Evolutionary conservation across 2,888 invertebrate species (phyloP).

Genomic region (Parnassius glacialis): DNA sequence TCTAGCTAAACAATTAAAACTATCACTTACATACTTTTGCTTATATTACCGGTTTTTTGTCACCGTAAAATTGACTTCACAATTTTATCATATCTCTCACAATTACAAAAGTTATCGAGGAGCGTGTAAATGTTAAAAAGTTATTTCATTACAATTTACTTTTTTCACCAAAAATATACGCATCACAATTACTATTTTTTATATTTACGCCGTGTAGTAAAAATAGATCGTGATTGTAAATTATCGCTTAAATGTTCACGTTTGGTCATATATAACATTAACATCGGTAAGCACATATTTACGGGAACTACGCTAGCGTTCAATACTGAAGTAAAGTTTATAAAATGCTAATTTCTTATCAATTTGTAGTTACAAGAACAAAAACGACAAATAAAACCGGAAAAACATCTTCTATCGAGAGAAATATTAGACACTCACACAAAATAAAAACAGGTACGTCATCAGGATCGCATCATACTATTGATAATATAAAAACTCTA

Average conservation of each 20-base stretch:
- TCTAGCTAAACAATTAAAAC: conserved; percentile 36
- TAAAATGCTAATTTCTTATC: conserved; percentile 25
- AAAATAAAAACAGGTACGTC: conserved; percentile 54
- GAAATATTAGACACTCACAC: conserved; percentile 49
- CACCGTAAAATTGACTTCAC: conserved; percentile 62
- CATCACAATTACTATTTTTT: conserved; percentile 47
- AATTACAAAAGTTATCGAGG: conserved; percentile 76
- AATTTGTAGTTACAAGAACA: conserved; percentile 28
- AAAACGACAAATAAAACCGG: conserved; percentile 29
- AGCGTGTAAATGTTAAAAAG: conserved; percentile 65
- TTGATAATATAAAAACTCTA: conserved; percentile 1
- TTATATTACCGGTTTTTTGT: conserved; percentile 41
- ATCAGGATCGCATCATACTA: conserved; percentile 30
- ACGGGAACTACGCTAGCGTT: conserved; percentile 46
- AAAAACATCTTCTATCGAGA: conserved; percentile 23
- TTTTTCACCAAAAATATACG: conserved; percentile 65
- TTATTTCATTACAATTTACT: conserved; percentile 67
- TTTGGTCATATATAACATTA: conserved; percentile 51
- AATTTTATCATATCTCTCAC: conserved; percentile 62
- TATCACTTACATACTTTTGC: conserved; percentile 34
- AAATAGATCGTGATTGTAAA: conserved; percentile 62
- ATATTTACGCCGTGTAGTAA: conserved; percentile 58
- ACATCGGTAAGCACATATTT: conserved; percentile 30
- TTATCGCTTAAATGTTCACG: conserved; percentile 34
- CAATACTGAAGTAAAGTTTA: conserved; percentile 40